Percentiles rank a stretch among this genome's conserved stretches.
Evolutionary conservation across 2,797 vertebrate genomes (phyloP).

Genomic region (Pelobates cultripes): DNA sequence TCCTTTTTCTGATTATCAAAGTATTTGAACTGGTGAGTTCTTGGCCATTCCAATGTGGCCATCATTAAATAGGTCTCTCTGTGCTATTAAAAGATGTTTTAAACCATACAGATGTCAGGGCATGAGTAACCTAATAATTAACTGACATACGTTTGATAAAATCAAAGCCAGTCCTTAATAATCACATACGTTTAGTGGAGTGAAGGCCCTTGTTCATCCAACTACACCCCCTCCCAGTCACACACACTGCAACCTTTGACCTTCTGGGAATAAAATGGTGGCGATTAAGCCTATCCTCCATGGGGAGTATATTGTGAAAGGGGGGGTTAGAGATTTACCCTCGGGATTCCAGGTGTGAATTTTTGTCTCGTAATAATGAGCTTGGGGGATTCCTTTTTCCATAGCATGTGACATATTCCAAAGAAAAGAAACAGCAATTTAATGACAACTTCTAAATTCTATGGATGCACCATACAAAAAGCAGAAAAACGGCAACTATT

Average conservation of each 20-base stretch:
- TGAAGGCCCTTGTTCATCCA: background rate
- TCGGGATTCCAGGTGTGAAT: conserved; percentile 11
- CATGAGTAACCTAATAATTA: background rate
- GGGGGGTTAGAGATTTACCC: background rate
- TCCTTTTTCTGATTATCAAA: too few relatives aligned
- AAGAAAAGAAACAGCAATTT: too few relatives aligned
- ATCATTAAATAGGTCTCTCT: too few relatives aligned
- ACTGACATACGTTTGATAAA: background rate
- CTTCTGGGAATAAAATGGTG: background rate
- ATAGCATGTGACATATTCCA: background rate
- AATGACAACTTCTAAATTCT: too few relatives aligned
- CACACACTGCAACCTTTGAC: conserved; percentile 3
- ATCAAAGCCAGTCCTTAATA: background rate
- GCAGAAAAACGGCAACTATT: too few relatives aligned
- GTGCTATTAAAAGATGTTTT: too few relatives aligned
- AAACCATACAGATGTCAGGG: too few relatives aligned
- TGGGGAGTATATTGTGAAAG: background rate
- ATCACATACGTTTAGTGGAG: background rate
- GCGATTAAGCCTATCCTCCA: background rate
- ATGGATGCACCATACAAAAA: too few relatives aligned
- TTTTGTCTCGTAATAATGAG: conserved; percentile 4
- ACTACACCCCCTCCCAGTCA: background rate
- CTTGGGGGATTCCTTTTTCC: background rate
- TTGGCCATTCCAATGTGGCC: too few relatives aligned
- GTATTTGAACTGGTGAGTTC: too few relatives aligned